A percentile compares a stretch with the other conserved stretches of the same genome.
phyloP scores from a whole-genome alignment of 2,888 invertebrate species.

The Flexamia atlantica region DNA sequence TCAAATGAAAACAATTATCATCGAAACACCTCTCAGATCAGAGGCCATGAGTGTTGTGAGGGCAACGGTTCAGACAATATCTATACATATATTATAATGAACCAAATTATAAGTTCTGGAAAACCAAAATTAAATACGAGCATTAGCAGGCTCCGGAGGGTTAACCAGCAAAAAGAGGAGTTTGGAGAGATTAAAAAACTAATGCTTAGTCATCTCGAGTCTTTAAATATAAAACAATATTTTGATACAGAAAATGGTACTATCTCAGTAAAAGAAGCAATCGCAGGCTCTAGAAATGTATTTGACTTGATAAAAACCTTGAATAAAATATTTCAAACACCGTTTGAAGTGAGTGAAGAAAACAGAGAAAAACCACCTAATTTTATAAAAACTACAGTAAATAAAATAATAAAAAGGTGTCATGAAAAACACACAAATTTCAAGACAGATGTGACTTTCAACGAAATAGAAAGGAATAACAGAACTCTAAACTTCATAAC shows the following conservation, averaged over 20 bases:
- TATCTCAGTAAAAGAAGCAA: background rate
- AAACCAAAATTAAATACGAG: too few species aligned
- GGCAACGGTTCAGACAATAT: background rate
- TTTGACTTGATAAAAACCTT: background rate
- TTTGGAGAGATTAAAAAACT: background rate
- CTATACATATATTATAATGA: background rate
- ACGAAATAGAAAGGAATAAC: background rate
- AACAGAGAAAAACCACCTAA: background rate
- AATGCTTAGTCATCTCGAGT: background rate
- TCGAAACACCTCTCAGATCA: background rate
- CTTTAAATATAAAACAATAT: background rate
- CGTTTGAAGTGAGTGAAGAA: background rate
- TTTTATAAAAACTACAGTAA: conserved; percentile 23
- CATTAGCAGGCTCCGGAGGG: background rate
- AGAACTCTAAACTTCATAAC: background rate
- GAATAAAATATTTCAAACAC: conserved; percentile 2
- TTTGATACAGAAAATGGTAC: background rate
- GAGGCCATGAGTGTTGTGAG: background rate
- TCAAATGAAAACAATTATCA: background rate
- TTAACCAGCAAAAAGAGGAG: background rate
- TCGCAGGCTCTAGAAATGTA: background rate
- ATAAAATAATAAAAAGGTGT: conserved; percentile 11
- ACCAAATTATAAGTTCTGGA: background rate
- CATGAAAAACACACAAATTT: background rate
- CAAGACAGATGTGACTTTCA: background rate